Evolutionary conservation across 2,113 vertebrate genomes (phyloP).

Genomic region (Callipepla californica): DNA sequence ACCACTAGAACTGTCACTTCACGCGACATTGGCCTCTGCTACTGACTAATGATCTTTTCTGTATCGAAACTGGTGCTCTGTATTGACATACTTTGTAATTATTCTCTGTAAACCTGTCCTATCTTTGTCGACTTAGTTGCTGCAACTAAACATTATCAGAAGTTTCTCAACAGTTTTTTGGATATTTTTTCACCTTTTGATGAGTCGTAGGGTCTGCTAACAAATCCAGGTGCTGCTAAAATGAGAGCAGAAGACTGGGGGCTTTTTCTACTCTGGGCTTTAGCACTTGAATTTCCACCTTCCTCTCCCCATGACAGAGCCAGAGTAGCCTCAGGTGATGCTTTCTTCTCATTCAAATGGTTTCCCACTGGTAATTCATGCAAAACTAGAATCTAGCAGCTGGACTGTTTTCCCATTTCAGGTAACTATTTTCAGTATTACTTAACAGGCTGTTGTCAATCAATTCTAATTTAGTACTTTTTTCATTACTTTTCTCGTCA

Average conservation of each 20-base stretch:
- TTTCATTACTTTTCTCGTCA: neutral
- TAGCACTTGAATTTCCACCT: neutral
- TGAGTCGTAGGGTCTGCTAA: neutral
- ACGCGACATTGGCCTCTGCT: conserved; percentile 9
- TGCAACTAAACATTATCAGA: neutral
- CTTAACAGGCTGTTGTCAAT: conserved; percentile 6
- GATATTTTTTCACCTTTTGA: neutral
- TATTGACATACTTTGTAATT: neutral
- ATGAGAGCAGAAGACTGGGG: neutral
- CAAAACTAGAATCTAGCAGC: neutral
- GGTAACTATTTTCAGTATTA: neutral
- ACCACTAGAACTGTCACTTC: conserved; percentile 1
- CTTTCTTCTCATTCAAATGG: neutral
- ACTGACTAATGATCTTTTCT: neutral
- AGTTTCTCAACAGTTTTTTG: neutral
- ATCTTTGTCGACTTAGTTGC: neutral
- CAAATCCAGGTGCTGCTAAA: neutral
- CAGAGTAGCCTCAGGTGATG: neutral
- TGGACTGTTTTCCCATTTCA: neutral
- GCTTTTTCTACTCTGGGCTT: neutral
- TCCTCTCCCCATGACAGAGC: neutral
- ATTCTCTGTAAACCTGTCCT: conserved; percentile 8
- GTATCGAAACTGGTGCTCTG: neutral
- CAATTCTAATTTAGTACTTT: neutral
- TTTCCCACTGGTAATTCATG: neutral